phyloP scores from a whole-genome alignment of 30 jellyfish, hydroid and myxozoan genomes.

The Catostylus mosaicus region DNA sequence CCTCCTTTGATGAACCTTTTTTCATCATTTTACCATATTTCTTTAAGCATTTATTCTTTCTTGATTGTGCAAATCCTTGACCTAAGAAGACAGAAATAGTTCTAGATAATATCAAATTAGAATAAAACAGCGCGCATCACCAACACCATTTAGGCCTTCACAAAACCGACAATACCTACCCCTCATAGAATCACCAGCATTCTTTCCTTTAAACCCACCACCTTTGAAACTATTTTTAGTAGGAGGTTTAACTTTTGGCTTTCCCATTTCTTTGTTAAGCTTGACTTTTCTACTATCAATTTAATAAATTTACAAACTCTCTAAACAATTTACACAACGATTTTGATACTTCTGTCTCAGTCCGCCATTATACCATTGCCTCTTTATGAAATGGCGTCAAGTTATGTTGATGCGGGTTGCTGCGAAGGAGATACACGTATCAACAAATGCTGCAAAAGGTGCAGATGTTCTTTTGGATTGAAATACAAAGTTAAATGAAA shows the following conservation, averaged over 20 bases:
- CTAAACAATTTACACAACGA: neutral
- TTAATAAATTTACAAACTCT: neutral
- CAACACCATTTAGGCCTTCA: too few relatives aligned
- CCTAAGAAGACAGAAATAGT: constrained; percentile 43
- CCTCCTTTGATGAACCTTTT: neutral
- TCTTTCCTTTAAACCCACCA: too few relatives aligned
- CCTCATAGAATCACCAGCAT: neutral
- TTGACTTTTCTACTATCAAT: neutral
- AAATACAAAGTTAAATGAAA: too few relatives aligned
- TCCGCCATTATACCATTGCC: neutral
- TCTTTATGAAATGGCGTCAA: neutral
- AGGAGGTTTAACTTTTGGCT: neutral
- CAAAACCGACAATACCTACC: too few relatives aligned
- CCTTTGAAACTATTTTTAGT: neutral
- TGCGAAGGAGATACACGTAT: constrained; percentile 24
- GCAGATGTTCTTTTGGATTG: too few relatives aligned
- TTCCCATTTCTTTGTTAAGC: neutral
- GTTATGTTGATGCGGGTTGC: neutral
- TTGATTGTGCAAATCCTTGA: constrained; percentile 76
- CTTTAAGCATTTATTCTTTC: constrained; percentile 57
- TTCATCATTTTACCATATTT: constrained; percentile 44
- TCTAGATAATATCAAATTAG: too few relatives aligned
- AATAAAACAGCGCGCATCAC: neutral
- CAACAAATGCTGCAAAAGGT: constrained; percentile 10
- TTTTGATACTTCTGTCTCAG: too few relatives aligned